Percentiles rank a stretch among this genome's conserved stretches.
Evolutionary conservation across 2,888 invertebrate species (phyloP).

Genomic region (Cryptus armator): DNA sequence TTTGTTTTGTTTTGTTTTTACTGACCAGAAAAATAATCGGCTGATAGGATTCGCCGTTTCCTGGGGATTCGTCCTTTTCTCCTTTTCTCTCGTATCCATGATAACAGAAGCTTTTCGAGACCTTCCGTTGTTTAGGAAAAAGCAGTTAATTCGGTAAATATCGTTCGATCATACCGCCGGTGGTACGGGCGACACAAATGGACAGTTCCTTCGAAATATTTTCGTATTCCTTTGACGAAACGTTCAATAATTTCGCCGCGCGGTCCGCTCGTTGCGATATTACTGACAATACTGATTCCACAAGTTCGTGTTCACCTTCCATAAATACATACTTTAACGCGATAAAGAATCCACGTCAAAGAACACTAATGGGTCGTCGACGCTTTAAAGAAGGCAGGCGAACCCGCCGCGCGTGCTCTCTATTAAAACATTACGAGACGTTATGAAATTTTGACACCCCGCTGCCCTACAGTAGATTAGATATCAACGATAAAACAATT

Average conservation of each 20-base stretch:
- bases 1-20: background rate
- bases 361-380: background rate
- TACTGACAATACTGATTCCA: slow-evolving; percentile 45
- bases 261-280: slow-evolving; percentile 35
- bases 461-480: background rate
- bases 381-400: background rate
- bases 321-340: slow-evolving; percentile 42
- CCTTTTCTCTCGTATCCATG: slow-evolving; percentile 58
- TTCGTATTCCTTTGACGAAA: background rate
- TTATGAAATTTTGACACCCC: background rate
- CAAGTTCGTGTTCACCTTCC: slow-evolving; percentile 27
- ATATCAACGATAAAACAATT: background rate
- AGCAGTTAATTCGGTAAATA: background rate
- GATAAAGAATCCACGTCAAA: slow-evolving; percentile 34
- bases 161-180: slow-evolving; percentile 31
- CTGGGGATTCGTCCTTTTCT: slow-evolving; percentile 40
- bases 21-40: slow-evolving; percentile 63
- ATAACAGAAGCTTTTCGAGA: background rate
- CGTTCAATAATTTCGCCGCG: background rate
- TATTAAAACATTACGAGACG: background rate
- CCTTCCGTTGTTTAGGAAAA: background rate
- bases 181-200: background rate
- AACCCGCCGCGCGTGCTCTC: background rate
- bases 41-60: slow-evolving; percentile 57
- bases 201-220: background rate